phyloP scores from a whole-genome alignment of 1,140 invertebrate genomes.

The Drosophila simulans region DNA sequence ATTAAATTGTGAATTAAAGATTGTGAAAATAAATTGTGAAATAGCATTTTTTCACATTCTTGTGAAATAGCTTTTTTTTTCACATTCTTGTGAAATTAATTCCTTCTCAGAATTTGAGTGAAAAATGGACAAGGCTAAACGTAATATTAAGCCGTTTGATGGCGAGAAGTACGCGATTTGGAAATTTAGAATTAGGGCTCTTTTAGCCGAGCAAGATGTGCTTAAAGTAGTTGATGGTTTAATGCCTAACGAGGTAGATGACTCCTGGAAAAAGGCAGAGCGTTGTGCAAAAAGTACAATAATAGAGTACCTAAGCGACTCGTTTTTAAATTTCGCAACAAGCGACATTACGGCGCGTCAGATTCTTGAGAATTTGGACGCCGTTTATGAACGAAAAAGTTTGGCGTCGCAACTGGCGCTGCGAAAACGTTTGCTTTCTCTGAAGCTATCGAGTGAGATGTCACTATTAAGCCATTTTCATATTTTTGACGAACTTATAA shows the following conservation, averaged over 20 bases:
- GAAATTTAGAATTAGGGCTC: slow-evolving; percentile 23
- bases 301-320: slow-evolving; percentile 2
- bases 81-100: too few relatives aligned
- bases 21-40: too few relatives aligned
- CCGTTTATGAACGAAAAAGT: slow-evolving; percentile 9
- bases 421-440: neutral
- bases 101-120: too few relatives aligned
- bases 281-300: neutral
- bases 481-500: slow-evolving; percentile 78
- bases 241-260: too few relatives aligned
- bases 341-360: slow-evolving; percentile 10
- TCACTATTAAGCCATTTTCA: slow-evolving; percentile 71
- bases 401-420: neutral
- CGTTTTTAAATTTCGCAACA: slow-evolving; percentile 11
- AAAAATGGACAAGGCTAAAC: slow-evolving; percentile 9
- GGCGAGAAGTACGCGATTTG: slow-evolving; percentile 23
- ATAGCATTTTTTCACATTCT: too few relatives aligned
- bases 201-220: slow-evolving; percentile 5
- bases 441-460: slow-evolving; percentile 80
- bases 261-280: too few relatives aligned
- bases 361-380: slow-evolving; percentile 22
- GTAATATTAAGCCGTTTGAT: slow-evolving; percentile 17
- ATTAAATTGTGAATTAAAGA: too few relatives aligned
- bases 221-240: neutral
- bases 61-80: too few relatives aligned